phyloP scores from a whole-genome alignment of 2,113 vertebrate genomes.

The Anseranas semipalmata region DNA sequence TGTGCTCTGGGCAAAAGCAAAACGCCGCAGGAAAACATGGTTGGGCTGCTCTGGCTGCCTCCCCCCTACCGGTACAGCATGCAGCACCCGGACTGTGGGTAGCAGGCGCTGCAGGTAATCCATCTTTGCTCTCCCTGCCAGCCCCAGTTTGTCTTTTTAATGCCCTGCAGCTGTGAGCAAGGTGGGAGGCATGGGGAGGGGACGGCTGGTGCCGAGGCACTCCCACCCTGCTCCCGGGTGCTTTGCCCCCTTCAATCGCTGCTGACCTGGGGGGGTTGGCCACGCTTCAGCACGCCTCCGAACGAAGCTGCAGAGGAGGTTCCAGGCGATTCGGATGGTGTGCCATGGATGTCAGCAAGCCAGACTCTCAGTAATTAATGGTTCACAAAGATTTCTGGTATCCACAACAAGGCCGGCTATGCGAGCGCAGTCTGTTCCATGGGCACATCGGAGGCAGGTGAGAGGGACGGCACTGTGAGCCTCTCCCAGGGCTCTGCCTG shows the following conservation, averaged over 20 bases:
- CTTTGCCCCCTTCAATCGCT: background rate
- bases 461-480: background rate
- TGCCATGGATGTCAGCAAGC: background rate
- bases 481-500: background rate
- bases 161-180: background rate
- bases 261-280: background rate
- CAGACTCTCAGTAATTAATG: background rate
- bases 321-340: background rate
- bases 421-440: slow-evolving; percentile 5
- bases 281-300: background rate
- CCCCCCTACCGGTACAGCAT: background rate
- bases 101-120: background rate
- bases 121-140: background rate
- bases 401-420: background rate
- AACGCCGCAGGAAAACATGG: background rate
- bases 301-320: slow-evolving; percentile 18
- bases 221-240: background rate
- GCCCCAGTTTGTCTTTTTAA: background rate
- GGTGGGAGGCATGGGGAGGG: background rate
- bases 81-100: background rate
- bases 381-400: background rate
- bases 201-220: background rate
- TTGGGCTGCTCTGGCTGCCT: background rate
- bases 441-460: background rate
- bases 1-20: background rate